Evolutionary conservation across 2,113 vertebrate species (phyloP), one percentile per base, ranked within the genome.

Genomic region (Muscicapa adusta): DNA sequence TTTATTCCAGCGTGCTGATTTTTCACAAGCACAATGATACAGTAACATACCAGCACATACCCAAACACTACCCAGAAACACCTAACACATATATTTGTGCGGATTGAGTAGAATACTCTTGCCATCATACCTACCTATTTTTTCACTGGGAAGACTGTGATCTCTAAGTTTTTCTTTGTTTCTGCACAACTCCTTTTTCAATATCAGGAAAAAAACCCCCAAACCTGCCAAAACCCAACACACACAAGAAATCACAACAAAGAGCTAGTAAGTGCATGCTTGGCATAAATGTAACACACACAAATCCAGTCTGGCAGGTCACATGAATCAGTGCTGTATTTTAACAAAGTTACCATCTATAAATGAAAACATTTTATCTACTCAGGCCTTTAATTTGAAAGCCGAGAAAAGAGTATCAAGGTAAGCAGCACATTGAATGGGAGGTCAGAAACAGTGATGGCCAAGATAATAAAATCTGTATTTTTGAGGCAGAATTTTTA

Each of bases 51-150:
- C 56, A 82, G 11, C 34, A 33, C 14, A 24, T 19, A 47, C 22
- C 4, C 18, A 84, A 80, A 34, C 8, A 57, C 28, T 17, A 26
- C 56, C 54, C 36, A 74, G 34, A 72, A 18, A 0, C 17, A 29
- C 9, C 7, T 24, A 16, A 43, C 2, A 3, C 6, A n/a, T 13
- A 26, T 26, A 6, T 0, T 40, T 40, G 15, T 1, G 2, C 10
- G 66, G 38, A 53, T 40, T 74, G n/a, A 50, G 11, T 22, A 20
- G 28, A 63, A 47, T 72, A 71, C 10, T 38, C 62, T 75, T 88
- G 23, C 25, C 24, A 11, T 7, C 13, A 3, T 6, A 11, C 25
- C 17, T 31, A 1, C 38, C 7, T 54, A 1, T 62, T 87, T 89
- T 43, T 33, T 66, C 72, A 24, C 38, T 26, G 25, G 14, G 13